Evolutionary conservation across 2,888 invertebrate genomes (phyloP).

Genomic region (Melolontha melolontha): DNA sequence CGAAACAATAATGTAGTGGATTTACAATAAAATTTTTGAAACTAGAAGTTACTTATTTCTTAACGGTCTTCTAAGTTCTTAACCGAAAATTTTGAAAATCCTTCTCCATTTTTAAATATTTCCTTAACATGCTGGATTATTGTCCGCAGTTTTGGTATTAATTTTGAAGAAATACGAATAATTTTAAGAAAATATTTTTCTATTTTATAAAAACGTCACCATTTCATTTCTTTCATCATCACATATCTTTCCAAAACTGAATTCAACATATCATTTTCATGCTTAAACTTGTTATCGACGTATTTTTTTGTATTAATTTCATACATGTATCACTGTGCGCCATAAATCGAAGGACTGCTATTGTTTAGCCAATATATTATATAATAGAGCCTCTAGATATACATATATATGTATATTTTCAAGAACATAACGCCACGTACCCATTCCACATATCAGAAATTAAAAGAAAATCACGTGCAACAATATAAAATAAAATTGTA

Average conservation of each 20-base stretch:
- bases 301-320: constrained; percentile 38
- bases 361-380: constrained; percentile 47
- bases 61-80: too few species aligned
- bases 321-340: constrained; percentile 45
- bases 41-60: too few species aligned
- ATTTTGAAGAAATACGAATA: too few species aligned
- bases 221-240: constrained; percentile 4
- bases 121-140: too few species aligned
- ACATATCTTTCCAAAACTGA: constrained; percentile 42
- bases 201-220: not conserved
- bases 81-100: too few species aligned
- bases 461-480: constrained; percentile 28
- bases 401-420: constrained; percentile 43
- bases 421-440: constrained; percentile 48
- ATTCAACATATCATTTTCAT: constrained; percentile 43
- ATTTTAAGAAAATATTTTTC: too few species aligned
- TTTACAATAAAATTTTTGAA: too few species aligned
- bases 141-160: too few species aligned
- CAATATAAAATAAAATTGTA: constrained; percentile 3
- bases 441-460: constrained; percentile 49
- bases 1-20: too few species aligned
- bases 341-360: constrained; percentile 45
- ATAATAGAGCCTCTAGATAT: constrained; percentile 45
- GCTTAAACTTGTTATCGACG: constrained; percentile 17
- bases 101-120: too few species aligned